Conservation (phyloP, 2,797 vertebrate genomes). For the Pseudochromis fuscus region DNA sequence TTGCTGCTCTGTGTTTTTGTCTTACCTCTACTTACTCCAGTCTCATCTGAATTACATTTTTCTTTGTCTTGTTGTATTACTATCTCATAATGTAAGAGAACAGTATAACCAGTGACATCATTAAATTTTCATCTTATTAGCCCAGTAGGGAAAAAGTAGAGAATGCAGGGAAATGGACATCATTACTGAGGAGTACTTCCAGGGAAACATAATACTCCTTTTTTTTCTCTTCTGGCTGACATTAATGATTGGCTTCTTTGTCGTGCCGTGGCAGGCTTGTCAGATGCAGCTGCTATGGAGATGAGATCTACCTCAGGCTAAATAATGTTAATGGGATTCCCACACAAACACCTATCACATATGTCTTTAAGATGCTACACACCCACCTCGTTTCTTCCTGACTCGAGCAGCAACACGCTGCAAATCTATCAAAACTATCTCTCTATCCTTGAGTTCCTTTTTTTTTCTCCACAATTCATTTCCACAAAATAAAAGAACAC, state of each 20-base stretch:
- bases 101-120: constrained; percentile 51
- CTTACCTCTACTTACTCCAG: neutral
- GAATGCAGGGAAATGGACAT: constrained; percentile 66
- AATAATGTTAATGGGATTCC: constrained; percentile 70
- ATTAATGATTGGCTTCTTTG: constrained; percentile 74
- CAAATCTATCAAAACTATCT: constrained; percentile 27
- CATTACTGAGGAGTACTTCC: constrained; percentile 64
- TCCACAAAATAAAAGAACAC: constrained; percentile 4
- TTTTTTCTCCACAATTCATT: constrained; percentile 4
- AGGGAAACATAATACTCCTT: constrained; percentile 59
- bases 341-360: constrained; percentile 68
- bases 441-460: neutral
- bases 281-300: constrained; percentile 72
- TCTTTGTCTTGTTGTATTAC: constrained; percentile 15
- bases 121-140: constrained; percentile 69
- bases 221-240: constrained; percentile 65
- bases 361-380: constrained; percentile 43
- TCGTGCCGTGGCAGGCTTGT: constrained; percentile 58
- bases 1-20: constrained; percentile 18
- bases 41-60: constrained; percentile 22
- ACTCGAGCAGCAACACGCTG: constrained; percentile 8
- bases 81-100: constrained; percentile 39
- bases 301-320: constrained; percentile 72
- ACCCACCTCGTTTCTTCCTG: constrained; percentile 10
- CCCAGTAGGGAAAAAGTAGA: constrained; percentile 49